Evolutionary conservation across 2,888 invertebrate species (phyloP).

Genomic region (Zelleria hepariella): DNA sequence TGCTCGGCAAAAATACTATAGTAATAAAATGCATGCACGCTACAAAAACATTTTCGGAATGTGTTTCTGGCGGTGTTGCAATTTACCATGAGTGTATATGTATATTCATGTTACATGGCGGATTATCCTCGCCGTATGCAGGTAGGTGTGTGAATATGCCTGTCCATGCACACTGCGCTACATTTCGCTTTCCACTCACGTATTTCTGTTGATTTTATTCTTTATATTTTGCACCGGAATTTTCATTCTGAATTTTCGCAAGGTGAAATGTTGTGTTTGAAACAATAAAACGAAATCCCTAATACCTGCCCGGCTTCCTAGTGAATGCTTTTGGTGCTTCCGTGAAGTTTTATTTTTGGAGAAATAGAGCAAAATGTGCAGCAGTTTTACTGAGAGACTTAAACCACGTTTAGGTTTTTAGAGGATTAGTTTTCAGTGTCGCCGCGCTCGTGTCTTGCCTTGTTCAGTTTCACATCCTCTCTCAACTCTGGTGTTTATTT

Average conservation of each 20-base stretch:
- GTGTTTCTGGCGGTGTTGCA: background rate
- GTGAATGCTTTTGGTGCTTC: background rate
- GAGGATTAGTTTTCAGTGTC: background rate
- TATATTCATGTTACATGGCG: background rate
- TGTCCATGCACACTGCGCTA: background rate
- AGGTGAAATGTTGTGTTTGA: background rate
- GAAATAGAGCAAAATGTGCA: background rate
- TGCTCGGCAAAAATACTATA: background rate
- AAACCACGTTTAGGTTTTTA: too few species aligned
- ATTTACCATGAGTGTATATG: background rate
- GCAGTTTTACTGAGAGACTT: too few species aligned
- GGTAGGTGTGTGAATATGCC: background rate
- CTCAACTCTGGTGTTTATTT: background rate
- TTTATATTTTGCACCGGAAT: background rate
- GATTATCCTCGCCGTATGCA: background rate
- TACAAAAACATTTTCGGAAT: background rate
- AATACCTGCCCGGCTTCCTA: background rate
- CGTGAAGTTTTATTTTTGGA: background rate
- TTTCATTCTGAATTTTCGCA: background rate
- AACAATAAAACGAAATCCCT: background rate
- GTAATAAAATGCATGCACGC: background rate
- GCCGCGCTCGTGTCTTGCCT: background rate
- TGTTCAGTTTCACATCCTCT: background rate
- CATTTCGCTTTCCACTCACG: background rate
- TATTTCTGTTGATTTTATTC: background rate